phyloP scores from a whole-genome alignment of 2,113 vertebrate genomes.

The Thomomys bottae region DNA sequence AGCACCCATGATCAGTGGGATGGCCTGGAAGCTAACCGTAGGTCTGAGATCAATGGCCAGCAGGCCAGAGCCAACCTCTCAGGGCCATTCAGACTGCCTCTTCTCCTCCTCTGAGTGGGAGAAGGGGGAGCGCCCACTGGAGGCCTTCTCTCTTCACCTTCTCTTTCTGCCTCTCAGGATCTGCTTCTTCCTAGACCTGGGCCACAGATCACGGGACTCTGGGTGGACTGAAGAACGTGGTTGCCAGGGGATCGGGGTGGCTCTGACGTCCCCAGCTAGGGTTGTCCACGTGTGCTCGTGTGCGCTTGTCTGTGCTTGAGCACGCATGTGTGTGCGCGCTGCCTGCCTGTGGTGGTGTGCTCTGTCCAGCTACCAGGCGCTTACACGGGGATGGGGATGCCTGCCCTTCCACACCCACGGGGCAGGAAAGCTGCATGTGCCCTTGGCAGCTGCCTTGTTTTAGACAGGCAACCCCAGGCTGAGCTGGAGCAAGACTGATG shows the following conservation, averaged over 20 bases:
- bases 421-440: not conserved
- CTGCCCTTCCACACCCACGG: rapidly evolving
- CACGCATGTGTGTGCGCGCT: rapidly evolving
- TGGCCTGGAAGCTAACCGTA: not conserved
- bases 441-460: rapidly evolving
- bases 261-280: not conserved
- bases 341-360: not conserved
- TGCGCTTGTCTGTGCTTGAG: rapidly evolving
- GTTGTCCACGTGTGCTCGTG: rapidly evolving
- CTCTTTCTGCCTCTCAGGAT: not conserved
- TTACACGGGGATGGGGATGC: rapidly evolving
- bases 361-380: not conserved
- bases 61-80: not conserved
- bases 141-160: not conserved
- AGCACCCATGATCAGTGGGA: not conserved
- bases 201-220: not conserved
- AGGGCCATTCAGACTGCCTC: rapidly evolving
- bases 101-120: not conserved
- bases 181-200: rapidly evolving
- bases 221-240: not conserved
- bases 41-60: rapidly evolving
- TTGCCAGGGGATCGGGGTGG: not conserved
- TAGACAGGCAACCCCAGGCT: rapidly evolving
- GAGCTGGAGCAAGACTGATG: rapidly evolving
- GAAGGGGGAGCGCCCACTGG: not conserved